Conservation (phyloP, 2,888 invertebrate species). For the Eupithecia vulgata region DNA sequence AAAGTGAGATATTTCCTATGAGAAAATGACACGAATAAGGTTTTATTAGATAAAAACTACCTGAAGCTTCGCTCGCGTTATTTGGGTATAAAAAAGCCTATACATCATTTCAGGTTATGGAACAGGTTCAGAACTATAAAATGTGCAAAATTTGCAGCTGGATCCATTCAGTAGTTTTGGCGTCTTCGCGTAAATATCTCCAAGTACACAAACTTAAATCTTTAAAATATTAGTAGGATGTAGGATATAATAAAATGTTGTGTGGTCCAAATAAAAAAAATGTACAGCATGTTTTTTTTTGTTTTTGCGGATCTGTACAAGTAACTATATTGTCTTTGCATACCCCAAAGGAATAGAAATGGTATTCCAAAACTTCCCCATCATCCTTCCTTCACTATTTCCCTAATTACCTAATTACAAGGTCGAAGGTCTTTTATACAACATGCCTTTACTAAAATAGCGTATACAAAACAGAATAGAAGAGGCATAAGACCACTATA, state of each 20-base stretch:
- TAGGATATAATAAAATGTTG: too few relatives aligned
- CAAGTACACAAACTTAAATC: too few relatives aligned
- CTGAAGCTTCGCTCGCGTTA: too few relatives aligned
- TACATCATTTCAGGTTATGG: too few relatives aligned
- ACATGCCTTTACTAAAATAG: conserved; percentile 22
- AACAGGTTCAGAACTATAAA: too few relatives aligned
- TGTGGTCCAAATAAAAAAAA: too few relatives aligned
- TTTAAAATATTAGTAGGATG: neutral
- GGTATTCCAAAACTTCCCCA: neutral
- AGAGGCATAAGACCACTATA: conserved; percentile 11
- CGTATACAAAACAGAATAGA: conserved; percentile 21
- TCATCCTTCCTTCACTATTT: conserved; percentile 16
- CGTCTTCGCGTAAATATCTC: too few relatives aligned
- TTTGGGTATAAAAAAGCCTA: too few relatives aligned
- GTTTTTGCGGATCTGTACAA: neutral
- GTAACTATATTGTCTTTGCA: neutral
- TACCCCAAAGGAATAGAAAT: neutral
- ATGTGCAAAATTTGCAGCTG: too few relatives aligned
- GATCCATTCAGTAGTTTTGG: too few relatives aligned
- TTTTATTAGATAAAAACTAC: too few relatives aligned
- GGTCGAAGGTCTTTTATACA: conserved; percentile 23
- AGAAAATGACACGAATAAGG: neutral
- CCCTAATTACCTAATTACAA: conserved; percentile 20
- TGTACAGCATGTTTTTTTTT: too few relatives aligned
- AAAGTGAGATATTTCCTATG: neutral